Base-by-base conservation (phyloP, 2,888 invertebrate species). In the Heteromurus nitidus region DNA sequence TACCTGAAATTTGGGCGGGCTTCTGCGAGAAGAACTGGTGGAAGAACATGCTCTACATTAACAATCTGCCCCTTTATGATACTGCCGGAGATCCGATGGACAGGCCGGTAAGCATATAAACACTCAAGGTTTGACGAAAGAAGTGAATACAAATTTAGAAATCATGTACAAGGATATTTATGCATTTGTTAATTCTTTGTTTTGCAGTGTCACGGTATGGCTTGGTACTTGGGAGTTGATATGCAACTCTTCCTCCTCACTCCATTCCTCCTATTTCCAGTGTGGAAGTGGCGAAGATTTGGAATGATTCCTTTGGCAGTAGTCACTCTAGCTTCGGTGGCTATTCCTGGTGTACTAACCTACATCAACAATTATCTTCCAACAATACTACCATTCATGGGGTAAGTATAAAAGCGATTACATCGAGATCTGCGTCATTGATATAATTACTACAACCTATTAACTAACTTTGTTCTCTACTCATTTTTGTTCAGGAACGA, bases 1-100 rank as follows among this genome's bases (percentile, higher is more conserved):
- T 83, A 5, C 62, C 84, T 11, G 79, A 83, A 3, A 50, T 82
- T 9, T 85, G 86, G 82, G 68, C 86, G 0, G 42, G 64, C 3
- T 85, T 69, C 22, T 88, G 88, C 53, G 55, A 79, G 31, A 70
- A 80, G 7, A 82, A 83, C 20, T 88, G 88, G 88, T 88, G 88
- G 88, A 80, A 85, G 31, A 87, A 88, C 67, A 47, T 87, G 9
- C 84, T 88, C 11, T 87, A 87, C 77, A 86, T 87, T 26, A 86
- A 87, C 50, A 88, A 88, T 55, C 76, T 87, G 7, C 82, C 82
- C 30, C 82, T 84, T 42, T 85, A 86, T 47, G 69, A 82, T 26
- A 77, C 74, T 22, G 36, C 70, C 11, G 62, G 53, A 0, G 75
- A 81, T 50, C 69, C 64, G 65, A 64, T 30, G 20, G 80, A 75